These are phyloP conservation scores for Hypsopygia costalis DNA, from an alignment of 2,888 invertebrate genomes.

Conservation along the genomic window DNA sequence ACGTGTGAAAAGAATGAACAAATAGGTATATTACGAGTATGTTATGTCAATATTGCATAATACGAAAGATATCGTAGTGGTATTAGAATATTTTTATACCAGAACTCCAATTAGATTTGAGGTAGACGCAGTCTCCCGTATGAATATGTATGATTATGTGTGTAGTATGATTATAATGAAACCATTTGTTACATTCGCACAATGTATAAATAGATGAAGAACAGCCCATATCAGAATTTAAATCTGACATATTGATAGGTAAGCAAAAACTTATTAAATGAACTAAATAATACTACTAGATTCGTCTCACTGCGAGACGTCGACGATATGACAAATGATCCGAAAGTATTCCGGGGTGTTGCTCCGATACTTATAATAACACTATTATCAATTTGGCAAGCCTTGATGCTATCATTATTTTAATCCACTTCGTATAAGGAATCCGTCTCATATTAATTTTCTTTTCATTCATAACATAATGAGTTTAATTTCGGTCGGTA, in stretches of 20 bases:
- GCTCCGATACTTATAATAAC: constrained; percentile 51
- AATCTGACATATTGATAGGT: constrained; percentile 8
- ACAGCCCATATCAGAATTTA: background rate
- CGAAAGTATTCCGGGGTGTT: constrained; percentile 43
- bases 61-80: no score
- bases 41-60: no score
- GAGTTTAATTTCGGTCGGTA: constrained; percentile 14
- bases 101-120: no score
- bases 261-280: constrained; percentile 22
- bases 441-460: constrained; percentile 16
- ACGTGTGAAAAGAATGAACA: no score
- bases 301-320: constrained; percentile 63
- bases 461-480: constrained; percentile 19
- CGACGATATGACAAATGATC: constrained; percentile 66
- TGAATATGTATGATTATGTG: no score
- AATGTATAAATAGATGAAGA: background rate
- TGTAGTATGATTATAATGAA: no score
- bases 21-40: no score
- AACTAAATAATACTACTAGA: constrained; percentile 34
- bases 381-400: constrained; percentile 78
- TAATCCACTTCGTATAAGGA: constrained; percentile 29
- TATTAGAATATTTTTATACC: no score
- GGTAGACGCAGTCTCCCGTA: no score
- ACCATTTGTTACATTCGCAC: no score
- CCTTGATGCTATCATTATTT: constrained; percentile 51